Base-by-base conservation (phyloP, 2,888 invertebrate genomes). In the Monopis laevigella region DNA sequence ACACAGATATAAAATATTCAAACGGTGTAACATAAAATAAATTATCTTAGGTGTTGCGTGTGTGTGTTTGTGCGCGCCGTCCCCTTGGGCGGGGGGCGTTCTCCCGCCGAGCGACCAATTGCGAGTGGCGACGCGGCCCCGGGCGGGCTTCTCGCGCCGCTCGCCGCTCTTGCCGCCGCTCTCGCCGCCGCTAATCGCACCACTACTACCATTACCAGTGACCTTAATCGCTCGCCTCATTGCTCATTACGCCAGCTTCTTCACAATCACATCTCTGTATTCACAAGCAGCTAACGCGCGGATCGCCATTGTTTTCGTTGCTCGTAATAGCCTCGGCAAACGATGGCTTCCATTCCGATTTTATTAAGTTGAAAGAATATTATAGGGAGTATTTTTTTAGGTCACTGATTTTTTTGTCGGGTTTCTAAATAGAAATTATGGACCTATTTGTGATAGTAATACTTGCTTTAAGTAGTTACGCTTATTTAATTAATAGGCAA, bases 1-100 rank as follows among this genome's bases (percentile, higher is more conserved):
- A 77, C 78, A 80, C 78, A 80, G 69, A 77, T 77, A 78, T 78
- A 78, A 78, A 78, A 78, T 78, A 78, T 78, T 78, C 78, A 78
- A 77, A 78, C 77, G 75, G 73, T 78, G 75, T 78, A 78, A 75
- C 75, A 77, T 78, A 78, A 78, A 78, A 78, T 78, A 78, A 78
- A 77, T 78, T 78, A 78, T 78, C 77, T 78, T 78, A 78, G 78
- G 75, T 78, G 77, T 34, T 17, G 18, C 66, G 72, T 55, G 59
- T 59, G 63, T 58, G 66, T 53, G 55, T 64, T 77, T 75, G 78
- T 74, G 78, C 57, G 74, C 67, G 52, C 64, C 73, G 70, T 19
- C 16, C 73, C 74, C 73, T 63, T 62, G 45, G 47, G 46, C 45
- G 45, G 45, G 47, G 74, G 78, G 78, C 77, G 78, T 73, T 68